These are phyloP conservation scores for Oncorhynchus nerka DNA, from an alignment of 2,113 vertebrate species.

Conservation along the genomic window DNA sequence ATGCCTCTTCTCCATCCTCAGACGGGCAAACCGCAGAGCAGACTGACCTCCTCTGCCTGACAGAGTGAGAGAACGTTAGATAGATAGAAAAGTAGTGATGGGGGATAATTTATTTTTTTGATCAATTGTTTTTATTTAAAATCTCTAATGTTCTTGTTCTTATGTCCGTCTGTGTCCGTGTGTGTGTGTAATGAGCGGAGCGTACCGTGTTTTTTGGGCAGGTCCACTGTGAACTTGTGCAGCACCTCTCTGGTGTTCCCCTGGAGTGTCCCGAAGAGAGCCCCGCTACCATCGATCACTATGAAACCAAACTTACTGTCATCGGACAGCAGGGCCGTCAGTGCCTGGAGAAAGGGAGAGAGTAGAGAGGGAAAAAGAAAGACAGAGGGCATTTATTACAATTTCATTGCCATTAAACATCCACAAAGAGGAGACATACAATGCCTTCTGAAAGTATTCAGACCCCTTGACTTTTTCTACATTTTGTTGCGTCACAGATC, in stretches of 20 bases:
- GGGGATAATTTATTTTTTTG: no score
- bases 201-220: conserved; percentile 98
- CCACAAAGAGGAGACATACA: not conserved
- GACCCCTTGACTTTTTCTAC: no score
- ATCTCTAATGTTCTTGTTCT: not conserved
- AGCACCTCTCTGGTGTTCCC: conserved; percentile 98
- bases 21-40: conserved; percentile 94
- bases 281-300: conserved; percentile 97
- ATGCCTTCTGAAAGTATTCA: not conserved
- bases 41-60: conserved; percentile 97
- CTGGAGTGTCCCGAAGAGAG: conserved; percentile 98
- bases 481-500: no score
- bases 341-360: conserved; percentile 76
- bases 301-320: conserved; percentile 99
- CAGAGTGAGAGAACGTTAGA: conserved; percentile 22
- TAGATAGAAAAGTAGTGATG: not conserved
- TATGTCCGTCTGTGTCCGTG: not conserved
- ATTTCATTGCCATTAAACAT: not conserved
- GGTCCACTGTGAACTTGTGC: conserved; percentile 99
- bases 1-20: conserved; percentile 98
- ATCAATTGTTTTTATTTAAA: not conserved
- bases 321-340: conserved; percentile 95
- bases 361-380: not conserved
- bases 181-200: not conserved
- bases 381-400: not conserved